Evolutionary conservation across 2,888 invertebrate species (phyloP).

Genomic region (Vesta saturnalis): DNA sequence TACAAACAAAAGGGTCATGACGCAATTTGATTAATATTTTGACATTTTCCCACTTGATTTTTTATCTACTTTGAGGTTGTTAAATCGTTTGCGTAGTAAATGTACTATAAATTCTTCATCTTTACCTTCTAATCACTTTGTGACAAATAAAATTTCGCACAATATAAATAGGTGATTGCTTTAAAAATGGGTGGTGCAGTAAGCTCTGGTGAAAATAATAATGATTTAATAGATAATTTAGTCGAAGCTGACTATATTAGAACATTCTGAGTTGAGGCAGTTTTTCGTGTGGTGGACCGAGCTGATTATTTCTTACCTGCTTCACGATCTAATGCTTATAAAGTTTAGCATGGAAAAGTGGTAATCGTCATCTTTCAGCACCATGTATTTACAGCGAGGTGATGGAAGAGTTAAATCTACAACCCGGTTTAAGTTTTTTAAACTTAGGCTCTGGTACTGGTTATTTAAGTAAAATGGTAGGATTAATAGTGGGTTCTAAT

Average conservation of each 20-base stretch:
- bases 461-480: conserved; percentile 88
- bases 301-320: conserved; percentile 80
- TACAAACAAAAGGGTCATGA: too few relatives aligned
- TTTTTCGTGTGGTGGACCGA: conserved; percentile 86
- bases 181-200: conserved; percentile 83
- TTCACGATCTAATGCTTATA: conserved; percentile 73
- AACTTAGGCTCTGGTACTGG: conserved; percentile 95
- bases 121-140: neutral
- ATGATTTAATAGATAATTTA: conserved; percentile 86
- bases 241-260: conserved; percentile 78
- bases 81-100: conserved; percentile 26
- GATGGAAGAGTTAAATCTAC: conserved; percentile 80
- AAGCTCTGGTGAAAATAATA: conserved; percentile 83
- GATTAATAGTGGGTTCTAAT: conserved; percentile 77
- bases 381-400: conserved; percentile 92
- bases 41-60: conserved; percentile 27
- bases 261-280: conserved; percentile 75
- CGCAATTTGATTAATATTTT: neutral
- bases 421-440: conserved; percentile 82
- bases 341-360: conserved; percentile 85
- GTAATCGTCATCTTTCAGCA: conserved; percentile 85
- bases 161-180: neutral
- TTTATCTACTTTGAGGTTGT: neutral
- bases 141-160: too few relatives aligned
- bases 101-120: neutral